Percentiles rank a stretch among this genome's conserved stretches.
Conservation (phyloP, 2,797 vertebrate species). For the Galaxias olidus region DNA sequence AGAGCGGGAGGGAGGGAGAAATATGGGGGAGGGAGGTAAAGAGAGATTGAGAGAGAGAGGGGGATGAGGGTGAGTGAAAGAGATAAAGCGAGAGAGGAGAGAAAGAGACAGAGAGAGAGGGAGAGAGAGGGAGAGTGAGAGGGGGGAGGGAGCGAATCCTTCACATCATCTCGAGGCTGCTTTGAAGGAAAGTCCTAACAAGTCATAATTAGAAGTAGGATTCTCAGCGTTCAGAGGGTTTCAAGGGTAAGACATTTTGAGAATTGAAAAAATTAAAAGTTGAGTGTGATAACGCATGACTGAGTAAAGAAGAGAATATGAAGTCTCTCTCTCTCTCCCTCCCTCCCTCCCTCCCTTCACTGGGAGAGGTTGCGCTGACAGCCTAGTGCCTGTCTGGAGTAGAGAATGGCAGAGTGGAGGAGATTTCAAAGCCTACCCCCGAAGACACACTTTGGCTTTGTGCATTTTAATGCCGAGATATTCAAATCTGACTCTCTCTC, state of each 20-base stretch:
- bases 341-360: background rate
- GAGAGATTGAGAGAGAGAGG: conserved; percentile 27
- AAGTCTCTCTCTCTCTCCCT: background rate
- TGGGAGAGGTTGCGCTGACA: conserved; percentile 9
- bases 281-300: background rate
- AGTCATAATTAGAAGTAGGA: no score
- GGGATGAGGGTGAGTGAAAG: conserved; percentile 23
- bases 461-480: conserved; percentile 67
- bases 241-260: no score
- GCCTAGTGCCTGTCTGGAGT: conserved; percentile 31
- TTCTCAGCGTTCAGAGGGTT: no score
- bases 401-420: conserved; percentile 61
- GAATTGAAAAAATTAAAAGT: no score
- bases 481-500: conserved; percentile 55
- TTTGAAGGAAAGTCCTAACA: no score
- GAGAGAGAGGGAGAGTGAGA: conserved; percentile 1
- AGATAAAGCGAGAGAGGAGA: background rate
- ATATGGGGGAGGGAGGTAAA: no score
- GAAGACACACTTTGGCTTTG: conserved; percentile 61
- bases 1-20: background rate
- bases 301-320: background rate
- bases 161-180: no score
- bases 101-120: background rate
- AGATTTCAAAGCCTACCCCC: conserved; percentile 67
- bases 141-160: background rate